A percentile compares a stretch with the other conserved stretches of the same genome.
These are phyloP conservation scores for Styela clava DNA, from an alignment of 23 tunicate species.

Conservation along the genomic window DNA sequence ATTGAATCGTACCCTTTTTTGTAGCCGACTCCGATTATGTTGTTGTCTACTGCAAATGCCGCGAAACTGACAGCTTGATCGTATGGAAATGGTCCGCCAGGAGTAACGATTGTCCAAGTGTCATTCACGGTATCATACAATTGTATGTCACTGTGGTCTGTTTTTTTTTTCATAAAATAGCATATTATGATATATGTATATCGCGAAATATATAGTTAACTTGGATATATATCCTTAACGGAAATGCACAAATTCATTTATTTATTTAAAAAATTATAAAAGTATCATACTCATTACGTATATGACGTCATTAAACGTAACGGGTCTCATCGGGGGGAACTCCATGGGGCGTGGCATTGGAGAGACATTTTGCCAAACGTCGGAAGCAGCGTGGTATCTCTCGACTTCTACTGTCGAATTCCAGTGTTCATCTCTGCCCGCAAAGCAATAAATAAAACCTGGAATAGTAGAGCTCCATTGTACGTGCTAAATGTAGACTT, in stretches of 20 bases:
- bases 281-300: not conserved
- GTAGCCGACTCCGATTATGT: not conserved
- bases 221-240: too few species aligned
- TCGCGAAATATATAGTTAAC: too few species aligned
- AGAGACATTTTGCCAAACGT: not conserved
- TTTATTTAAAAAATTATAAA: too few species aligned
- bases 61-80: not conserved
- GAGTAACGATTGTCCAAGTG: not conserved
- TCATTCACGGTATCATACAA: not conserved
- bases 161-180: too few species aligned
- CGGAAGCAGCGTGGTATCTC: not conserved
- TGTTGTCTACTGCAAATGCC: not conserved
- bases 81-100: not conserved
- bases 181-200: too few species aligned
- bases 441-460: not conserved
- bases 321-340: not conserved
- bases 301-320: not conserved
- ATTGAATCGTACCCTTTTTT: not conserved
- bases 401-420: not conserved
- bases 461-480: too few species aligned
- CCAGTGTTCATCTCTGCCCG: not conserved
- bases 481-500: too few species aligned
- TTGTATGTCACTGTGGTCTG: not conserved
- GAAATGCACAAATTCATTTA: too few species aligned
- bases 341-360: not conserved